These are phyloP conservation scores for Harpalus rufipes DNA, from an alignment of 2,888 invertebrate species.

Conservation along the genomic window DNA sequence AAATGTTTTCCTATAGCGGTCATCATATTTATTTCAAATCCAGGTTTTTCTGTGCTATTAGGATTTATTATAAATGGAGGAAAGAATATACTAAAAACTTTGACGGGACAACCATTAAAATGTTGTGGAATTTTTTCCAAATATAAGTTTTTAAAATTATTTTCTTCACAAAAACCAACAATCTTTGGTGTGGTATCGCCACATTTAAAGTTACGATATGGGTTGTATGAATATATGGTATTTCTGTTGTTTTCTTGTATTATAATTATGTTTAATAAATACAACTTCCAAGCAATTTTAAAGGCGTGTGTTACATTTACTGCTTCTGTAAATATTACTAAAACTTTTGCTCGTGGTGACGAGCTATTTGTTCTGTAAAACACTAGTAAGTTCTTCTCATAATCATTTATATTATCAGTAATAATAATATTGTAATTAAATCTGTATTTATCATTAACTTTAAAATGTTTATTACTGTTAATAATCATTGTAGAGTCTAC, in stretches of 20 bases:
- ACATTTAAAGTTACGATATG: constrained; percentile 17
- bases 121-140: constrained; percentile 30
- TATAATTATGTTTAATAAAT: constrained; percentile 43
- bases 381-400: constrained; percentile 15
- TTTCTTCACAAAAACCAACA: constrained; percentile 20
- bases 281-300: constrained; percentile 27
- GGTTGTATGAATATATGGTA: constrained; percentile 43
- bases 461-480: constrained; percentile 2
- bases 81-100: constrained; percentile 27
- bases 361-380: constrained; percentile 46
- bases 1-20: constrained; percentile 23
- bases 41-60: constrained; percentile 21
- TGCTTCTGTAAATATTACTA: constrained; percentile 10
- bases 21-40: constrained; percentile 51
- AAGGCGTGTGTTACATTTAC: constrained; percentile 46
- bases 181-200: constrained; percentile 4
- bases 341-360: constrained; percentile 52
- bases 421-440: constrained; percentile 48
- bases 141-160: constrained; percentile 15
- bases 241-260: neutral
- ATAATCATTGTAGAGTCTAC: constrained; percentile 22
- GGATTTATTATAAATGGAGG: constrained; percentile 41
- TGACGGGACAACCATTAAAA: constrained; percentile 35
- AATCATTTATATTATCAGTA: neutral
- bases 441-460: constrained; percentile 24